phyloP scores from a whole-genome alignment of 2,113 vertebrate genomes.

The Hypanus sabinus region DNA sequence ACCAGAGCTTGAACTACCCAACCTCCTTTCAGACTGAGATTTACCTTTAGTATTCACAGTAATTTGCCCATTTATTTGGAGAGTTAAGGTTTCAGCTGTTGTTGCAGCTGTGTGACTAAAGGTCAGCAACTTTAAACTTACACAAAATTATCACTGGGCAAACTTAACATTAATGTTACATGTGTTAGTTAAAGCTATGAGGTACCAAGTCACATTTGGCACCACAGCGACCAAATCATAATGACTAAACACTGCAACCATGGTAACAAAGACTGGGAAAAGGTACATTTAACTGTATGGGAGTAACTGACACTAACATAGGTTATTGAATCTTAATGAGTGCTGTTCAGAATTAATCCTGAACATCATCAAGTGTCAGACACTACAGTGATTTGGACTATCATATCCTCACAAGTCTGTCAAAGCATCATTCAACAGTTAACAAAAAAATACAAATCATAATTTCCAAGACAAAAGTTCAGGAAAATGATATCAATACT shows the following conservation, averaged over 20 bases:
- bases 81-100: neutral
- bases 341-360: constrained; percentile 4
- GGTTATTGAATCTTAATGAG: neutral
- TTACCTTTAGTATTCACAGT: constrained; percentile 2
- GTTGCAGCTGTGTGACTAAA: neutral
- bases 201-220: neutral
- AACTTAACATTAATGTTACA: neutral
- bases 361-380: neutral
- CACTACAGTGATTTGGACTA: neutral
- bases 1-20: neutral
- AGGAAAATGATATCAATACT: neutral
- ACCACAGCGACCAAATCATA: neutral
- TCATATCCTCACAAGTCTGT: neutral
- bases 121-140: neutral
- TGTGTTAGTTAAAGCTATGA: neutral
- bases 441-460: neutral
- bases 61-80: neutral
- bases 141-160: neutral
- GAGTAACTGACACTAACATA: neutral
- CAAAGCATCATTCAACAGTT: constrained; percentile 13
- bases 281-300: neutral
- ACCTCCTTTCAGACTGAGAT: neutral
- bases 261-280: neutral
- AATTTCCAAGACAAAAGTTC: neutral
- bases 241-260: neutral